phyloP scores from a whole-genome alignment of 2,113 vertebrate species.

The Mystacornis crossleyi region DNA sequence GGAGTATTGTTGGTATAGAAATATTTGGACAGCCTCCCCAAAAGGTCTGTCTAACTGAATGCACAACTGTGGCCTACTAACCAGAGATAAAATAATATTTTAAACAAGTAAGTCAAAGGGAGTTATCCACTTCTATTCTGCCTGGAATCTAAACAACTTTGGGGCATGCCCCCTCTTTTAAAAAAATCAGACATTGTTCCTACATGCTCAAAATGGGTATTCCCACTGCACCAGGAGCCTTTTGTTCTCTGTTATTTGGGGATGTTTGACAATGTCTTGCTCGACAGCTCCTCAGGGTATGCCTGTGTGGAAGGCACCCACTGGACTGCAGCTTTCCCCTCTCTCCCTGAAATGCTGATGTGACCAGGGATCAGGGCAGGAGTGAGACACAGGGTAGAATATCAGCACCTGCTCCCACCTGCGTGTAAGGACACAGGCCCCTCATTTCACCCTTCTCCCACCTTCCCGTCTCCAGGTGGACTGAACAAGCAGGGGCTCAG shows the following conservation, averaged over 20 bases:
- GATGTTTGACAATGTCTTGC: neutral
- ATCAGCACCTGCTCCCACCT: neutral
- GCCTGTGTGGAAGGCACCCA: neutral
- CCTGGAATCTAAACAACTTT: neutral
- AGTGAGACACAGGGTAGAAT: neutral
- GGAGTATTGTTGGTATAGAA: neutral
- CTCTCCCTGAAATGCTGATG: neutral
- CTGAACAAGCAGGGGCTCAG: neutral
- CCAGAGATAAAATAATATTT: neutral
- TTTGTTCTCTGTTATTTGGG: neutral
- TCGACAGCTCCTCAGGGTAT: neutral
- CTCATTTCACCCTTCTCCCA: rapidly evolving
- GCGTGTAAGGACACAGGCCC: neutral
- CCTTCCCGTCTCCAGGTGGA: neutral
- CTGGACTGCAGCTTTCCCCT: neutral
- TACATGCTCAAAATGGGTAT: neutral
- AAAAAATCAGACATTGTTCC: neutral
- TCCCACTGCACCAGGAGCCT: neutral
- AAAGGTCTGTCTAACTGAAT: neutral
- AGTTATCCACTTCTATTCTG: neutral
- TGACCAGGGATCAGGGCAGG: neutral
- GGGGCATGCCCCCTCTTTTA: neutral
- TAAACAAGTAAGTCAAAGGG: neutral
- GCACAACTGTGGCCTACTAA: neutral
- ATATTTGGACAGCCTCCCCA: neutral